Base-by-base conservation (phyloP, 2,113 vertebrate genomes). In the Eublepharis macularius region DNA sequence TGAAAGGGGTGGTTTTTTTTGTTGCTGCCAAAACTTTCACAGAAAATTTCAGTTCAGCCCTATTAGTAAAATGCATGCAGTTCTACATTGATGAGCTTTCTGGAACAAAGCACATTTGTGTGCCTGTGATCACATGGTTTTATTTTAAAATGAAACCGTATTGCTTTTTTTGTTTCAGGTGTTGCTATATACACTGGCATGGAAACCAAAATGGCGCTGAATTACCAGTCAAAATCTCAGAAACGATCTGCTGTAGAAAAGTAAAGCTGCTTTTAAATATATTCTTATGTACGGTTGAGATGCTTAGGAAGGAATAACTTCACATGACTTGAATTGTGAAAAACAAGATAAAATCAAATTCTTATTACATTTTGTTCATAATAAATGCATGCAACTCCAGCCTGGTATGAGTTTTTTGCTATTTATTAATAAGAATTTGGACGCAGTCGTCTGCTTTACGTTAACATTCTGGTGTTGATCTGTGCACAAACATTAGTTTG, bases 191-290 rank as follows among this genome's bases (percentile, higher is more conserved):
- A 99, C 94, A 99, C 99, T 0, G 99, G 98, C 89, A 99, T 99
- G 99, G 99, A 99, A 92, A 98, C 98, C 39, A 99, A 99, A 96
- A 99, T 99, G 99, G 98, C 99, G 19, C 96, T 99, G 80, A 99
- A 99, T 94, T 99, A 99, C 81, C 98, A 99, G 79, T 96, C 98
- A 49, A 99, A 99, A 93, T 98, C 98, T 86, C 98, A 99, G 97
- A 99, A 99, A 89, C 96, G 99, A n/a, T 99, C 99, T 12, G 98
- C 98, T 29, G 99, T 99, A n/a, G 99, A 99, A 92, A 99, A 99
- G 99, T 99, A 97, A 97, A 95, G 81, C 74, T 72, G 26, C 16
- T 51, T 26, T 73, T 73, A 73, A 36, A 47, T 47, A 74, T 74
- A 41, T 73, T 19, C 39, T 54, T 73, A 14, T 88, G 85, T 12